Conservation (phyloP, 2,888 invertebrate species). For the Nephrotoma guestfalica region DNA sequence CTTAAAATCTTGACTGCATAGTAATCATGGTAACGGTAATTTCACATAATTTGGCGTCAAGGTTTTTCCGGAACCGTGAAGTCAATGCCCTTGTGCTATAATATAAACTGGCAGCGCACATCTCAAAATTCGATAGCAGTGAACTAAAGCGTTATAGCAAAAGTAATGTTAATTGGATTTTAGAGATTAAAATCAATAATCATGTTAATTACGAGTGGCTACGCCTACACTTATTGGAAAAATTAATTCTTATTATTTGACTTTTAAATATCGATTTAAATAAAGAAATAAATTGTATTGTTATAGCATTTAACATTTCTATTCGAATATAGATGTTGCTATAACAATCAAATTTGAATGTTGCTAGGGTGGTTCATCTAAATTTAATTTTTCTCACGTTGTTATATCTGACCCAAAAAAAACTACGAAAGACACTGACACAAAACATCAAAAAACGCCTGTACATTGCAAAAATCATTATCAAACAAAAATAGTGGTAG, state of each 20-base stretch:
- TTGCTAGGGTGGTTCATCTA: not conserved
- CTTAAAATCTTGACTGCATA: too few relatives aligned
- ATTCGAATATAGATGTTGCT: not conserved
- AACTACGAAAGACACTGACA: not conserved
- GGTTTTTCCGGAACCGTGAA: too few relatives aligned
- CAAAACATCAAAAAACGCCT: slow-evolving; percentile 6
- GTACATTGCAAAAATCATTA: slow-evolving; percentile 3
- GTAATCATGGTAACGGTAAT: too few relatives aligned
- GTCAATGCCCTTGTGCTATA: too few relatives aligned
- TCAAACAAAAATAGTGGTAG: not conserved
- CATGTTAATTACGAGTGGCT: too few relatives aligned
- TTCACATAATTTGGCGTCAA: too few relatives aligned
- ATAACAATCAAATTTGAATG: not conserved
- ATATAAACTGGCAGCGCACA: too few relatives aligned
- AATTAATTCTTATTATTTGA: not conserved
- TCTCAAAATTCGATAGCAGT: not conserved
- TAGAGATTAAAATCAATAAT: too few relatives aligned
- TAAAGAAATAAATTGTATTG: not conserved
- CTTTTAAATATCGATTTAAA: not conserved
- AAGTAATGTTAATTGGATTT: not conserved
- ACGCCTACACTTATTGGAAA: not conserved
- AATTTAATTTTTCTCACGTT: not conserved
- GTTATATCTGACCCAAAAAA: not conserved
- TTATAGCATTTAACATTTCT: not conserved
- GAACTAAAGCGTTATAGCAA: not conserved